Conservation (phyloP, 92 coral and sea anemone species). For the Parazoanthus swiftii region DNA sequence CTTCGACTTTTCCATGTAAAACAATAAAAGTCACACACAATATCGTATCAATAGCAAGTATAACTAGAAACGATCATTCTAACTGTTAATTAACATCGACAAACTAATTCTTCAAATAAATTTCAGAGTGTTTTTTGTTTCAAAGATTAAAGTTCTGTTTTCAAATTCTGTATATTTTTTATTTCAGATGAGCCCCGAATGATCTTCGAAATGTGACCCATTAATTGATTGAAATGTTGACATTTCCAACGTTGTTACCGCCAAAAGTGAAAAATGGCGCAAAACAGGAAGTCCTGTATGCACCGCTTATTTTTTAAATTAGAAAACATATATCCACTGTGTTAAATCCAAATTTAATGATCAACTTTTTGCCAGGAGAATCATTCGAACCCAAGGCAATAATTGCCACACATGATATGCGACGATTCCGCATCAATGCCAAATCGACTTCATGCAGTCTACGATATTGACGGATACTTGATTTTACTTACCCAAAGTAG, state of each 20-base stretch:
- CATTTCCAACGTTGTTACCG: background rate
- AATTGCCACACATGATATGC: background rate
- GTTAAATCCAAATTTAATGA: background rate
- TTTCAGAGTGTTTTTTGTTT: too few relatives aligned
- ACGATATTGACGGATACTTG: background rate
- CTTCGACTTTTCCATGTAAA: slow-evolving; percentile 1
- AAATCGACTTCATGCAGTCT: background rate
- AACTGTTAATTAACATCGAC: too few relatives aligned
- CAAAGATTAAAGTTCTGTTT: too few relatives aligned
- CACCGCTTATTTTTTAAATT: background rate
- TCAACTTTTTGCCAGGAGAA: background rate
- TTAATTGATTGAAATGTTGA: too few relatives aligned
- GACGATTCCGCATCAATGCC: background rate
- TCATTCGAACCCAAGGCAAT: background rate
- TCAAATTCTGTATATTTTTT: too few relatives aligned
- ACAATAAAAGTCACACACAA: too few relatives aligned
- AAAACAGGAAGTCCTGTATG: background rate
- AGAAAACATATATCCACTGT: background rate
- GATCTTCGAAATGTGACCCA: too few relatives aligned
- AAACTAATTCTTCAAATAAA: too few relatives aligned
- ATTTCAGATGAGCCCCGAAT: too few relatives aligned
- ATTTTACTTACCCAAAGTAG: background rate
- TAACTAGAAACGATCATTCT: too few relatives aligned
- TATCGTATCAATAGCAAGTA: too few relatives aligned
- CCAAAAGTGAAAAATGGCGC: background rate